Conservation (phyloP, 2,888 invertebrate species). For the Synergus umbraculus region DNA sequence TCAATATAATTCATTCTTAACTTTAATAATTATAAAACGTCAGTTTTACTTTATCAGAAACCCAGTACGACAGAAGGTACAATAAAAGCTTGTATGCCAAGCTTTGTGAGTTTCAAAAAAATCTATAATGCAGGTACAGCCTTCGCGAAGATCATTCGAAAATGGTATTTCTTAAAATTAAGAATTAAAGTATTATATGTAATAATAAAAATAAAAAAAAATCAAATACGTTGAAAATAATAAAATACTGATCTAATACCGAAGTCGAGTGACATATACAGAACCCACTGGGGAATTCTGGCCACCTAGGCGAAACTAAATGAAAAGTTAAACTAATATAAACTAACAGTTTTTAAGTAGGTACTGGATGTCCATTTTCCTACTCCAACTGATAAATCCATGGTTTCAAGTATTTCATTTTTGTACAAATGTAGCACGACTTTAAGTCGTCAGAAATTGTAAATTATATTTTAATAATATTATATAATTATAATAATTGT, state of each 20-base stretch:
- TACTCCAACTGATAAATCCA: slow-evolving; percentile 25
- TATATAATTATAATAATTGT: slow-evolving; percentile 44
- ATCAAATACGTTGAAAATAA: slow-evolving; percentile 29
- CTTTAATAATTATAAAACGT: slow-evolving; percentile 5
- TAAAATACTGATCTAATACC: slow-evolving; percentile 39
- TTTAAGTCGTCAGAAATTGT: slow-evolving; percentile 5
- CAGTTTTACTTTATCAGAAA: neutral
- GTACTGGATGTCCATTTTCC: neutral
- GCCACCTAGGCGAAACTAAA: neutral
- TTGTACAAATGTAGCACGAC: neutral
- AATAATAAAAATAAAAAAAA: neutral
- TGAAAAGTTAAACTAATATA: neutral
- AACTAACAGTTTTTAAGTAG: neutral
- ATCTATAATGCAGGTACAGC: slow-evolving; percentile 50
- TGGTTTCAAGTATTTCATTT: slow-evolving; percentile 13
- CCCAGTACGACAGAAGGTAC: slow-evolving; percentile 23
- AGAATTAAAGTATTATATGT: neutral
- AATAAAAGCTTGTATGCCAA: slow-evolving; percentile 19
- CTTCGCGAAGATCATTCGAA: slow-evolving; percentile 44
- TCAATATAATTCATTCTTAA: neutral
- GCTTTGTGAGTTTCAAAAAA: slow-evolving; percentile 22
- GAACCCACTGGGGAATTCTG: neutral
- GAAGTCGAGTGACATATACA: slow-evolving; percentile 11
- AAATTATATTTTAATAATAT: slow-evolving; percentile 25
- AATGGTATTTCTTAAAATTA: slow-evolving; percentile 36